Percentiles rank a stretch among this genome's conserved stretches.
phyloP scores from a whole-genome alignment of 1,140 invertebrate genomes.

The Brachionus plicatilis region DNA sequence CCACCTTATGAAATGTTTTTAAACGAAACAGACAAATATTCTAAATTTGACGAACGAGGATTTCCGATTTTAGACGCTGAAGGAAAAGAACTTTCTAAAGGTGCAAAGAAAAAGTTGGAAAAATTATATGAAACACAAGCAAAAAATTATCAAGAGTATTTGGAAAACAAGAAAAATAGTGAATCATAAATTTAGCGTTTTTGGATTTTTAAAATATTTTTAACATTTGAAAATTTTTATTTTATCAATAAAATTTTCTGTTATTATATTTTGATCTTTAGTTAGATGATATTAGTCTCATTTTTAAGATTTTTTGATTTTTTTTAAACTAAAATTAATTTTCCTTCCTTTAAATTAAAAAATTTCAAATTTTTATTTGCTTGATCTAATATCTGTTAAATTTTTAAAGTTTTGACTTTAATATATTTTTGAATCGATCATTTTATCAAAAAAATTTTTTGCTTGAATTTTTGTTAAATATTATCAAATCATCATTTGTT shows the following conservation, averaged over 20 bases:
- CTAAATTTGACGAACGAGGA: conserved; percentile 85
- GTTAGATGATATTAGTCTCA: too few relatives aligned
- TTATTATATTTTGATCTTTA: background rate
- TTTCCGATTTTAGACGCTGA: conserved; percentile 83
- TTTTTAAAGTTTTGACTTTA: too few relatives aligned
- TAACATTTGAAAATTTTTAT: background rate
- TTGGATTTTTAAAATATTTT: background rate
- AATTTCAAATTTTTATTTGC: too few relatives aligned
- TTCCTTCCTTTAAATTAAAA: too few relatives aligned
- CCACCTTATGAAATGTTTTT: conserved; percentile 79
- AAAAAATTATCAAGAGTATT: conserved; percentile 79
- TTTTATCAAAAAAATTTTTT: too few relatives aligned
- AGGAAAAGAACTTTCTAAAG: conserved; percentile 87
- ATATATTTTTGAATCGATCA: too few relatives aligned
- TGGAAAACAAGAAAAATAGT: conserved; percentile 35
- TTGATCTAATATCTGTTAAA: too few relatives aligned
- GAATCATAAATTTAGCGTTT: background rate
- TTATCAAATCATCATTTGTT: too few relatives aligned
- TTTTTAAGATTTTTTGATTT: too few relatives aligned
- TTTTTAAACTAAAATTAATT: too few relatives aligned
- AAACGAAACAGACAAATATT: conserved; percentile 80
- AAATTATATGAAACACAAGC: conserved; percentile 84
- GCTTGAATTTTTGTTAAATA: too few relatives aligned
- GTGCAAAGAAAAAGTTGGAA: conserved; percentile 79
- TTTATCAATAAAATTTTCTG: background rate